Evolutionary conservation across 2,888 invertebrate genomes (phyloP), one percentile per base, ranked within the genome.

Genomic region (Mamestra brassicae): DNA sequence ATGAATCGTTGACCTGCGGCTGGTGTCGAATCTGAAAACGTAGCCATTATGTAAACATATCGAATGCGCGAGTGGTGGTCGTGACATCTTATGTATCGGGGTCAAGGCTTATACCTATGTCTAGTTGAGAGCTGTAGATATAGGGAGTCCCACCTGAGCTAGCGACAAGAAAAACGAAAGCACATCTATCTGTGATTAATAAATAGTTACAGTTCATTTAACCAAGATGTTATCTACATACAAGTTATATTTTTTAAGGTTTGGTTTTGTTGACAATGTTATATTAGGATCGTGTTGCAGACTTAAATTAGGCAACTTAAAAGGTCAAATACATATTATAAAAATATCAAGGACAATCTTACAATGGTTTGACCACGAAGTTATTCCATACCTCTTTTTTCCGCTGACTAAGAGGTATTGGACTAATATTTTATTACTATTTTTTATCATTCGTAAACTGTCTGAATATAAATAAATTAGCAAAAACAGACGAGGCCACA

Each of bases 21-120:
- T 55, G 52, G 65, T 74, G 62, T 74, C 65, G 58, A 72, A 85
- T 78, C 61, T 73, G 69, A 62, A 73, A 75, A 76, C 45, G 38
- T 71, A 15, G 69, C 34, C 61, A 78, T 85, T 86, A 86, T 86
- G 86, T 86, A 85, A 86, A 85, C 67, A 76, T 71, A 73, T 63
- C 52, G 62, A 74, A 81, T 76, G 76, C 54, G 63, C 67, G 75
- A 70, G 64, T 57, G 58, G 38, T 74, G 79, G 57, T 85, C 85
- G 76, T 86, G 85, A 79, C 81, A 85, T 71, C 70, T 74, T 26
- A 80, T 85, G 80, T 79, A 86, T 79, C 60, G 83, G 61, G 85
- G 85, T 86, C 85, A 86, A 86, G 85, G 85, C 65, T 81, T 60
- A 64, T 58, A 74, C 58, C 66, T 55, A 54, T 63, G 17, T 55